phyloP scores from a whole-genome alignment of 2,888 invertebrate genomes.

The Halocaridina rubra region DNA sequence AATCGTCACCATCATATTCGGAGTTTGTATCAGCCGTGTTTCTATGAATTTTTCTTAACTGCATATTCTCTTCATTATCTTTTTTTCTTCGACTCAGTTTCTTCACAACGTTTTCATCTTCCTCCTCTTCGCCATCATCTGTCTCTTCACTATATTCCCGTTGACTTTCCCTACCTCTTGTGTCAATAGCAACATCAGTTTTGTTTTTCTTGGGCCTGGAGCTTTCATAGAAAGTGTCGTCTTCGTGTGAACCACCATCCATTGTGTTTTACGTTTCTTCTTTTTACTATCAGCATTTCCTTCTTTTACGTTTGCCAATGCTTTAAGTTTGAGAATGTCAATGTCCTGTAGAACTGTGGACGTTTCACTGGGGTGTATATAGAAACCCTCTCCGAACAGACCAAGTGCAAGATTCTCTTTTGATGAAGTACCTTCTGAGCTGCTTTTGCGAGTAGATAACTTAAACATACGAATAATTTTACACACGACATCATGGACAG shows the following conservation, averaged over 20 bases:
- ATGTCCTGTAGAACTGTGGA: conserved; percentile 33
- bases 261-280: not conserved
- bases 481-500: conserved; percentile 30
- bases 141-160: not conserved
- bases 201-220: not conserved
- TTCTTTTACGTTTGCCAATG: not conserved
- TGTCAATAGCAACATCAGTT: not conserved
- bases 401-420: conserved; percentile 6
- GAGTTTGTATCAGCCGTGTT: not conserved
- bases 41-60: not conserved
- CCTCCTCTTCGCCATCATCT: not conserved
- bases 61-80: not conserved
- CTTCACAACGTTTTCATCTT: not conserved
- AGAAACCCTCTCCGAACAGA: conserved; percentile 42
- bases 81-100: not conserved
- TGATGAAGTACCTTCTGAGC: not conserved
- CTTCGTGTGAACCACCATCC: too few species aligned
- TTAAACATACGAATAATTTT: conserved; percentile 23
- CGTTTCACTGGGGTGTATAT: conserved; percentile 38
- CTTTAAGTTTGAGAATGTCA: conserved; percentile 15
- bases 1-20: not conserved
- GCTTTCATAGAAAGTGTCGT: too few species aligned
- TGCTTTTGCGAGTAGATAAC: not conserved
- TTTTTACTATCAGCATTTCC: not conserved
- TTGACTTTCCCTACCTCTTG: too few species aligned